phyloP scores from a whole-genome alignment of 2,113 vertebrate species.

The Epinephelus moara region DNA sequence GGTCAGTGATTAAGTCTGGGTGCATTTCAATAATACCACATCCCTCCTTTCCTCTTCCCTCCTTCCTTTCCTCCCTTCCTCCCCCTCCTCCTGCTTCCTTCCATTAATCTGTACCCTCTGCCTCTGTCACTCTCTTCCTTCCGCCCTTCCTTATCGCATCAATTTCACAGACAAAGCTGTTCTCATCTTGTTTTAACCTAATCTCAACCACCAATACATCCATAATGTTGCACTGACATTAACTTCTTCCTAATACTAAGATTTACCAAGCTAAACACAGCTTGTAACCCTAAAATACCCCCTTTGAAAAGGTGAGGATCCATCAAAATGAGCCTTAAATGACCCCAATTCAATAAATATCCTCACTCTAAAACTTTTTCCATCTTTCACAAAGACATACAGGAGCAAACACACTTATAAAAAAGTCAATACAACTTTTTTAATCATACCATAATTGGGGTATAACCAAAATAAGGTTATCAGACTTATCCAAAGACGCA shows the following conservation, averaged over 20 bases:
- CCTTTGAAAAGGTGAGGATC: neutral
- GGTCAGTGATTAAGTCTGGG: conserved; percentile 53
- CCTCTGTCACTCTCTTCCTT: neutral
- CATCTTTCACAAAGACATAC: neutral
- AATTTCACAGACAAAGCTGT: neutral
- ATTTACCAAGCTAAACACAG: neutral
- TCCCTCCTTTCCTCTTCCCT: neutral
- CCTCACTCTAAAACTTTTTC: neutral
- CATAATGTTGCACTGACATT: neutral
- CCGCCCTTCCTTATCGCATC: neutral
- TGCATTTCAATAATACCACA: conserved; percentile 33
- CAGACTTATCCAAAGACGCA: conserved; percentile 21
- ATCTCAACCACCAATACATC: neutral
- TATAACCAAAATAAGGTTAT: conserved; percentile 14
- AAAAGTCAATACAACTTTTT: conserved; percentile 15
- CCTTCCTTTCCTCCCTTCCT: neutral
- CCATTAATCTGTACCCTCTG: neutral
- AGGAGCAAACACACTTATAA: neutral
- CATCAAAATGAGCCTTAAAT: neutral
- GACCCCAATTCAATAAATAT: neutral
- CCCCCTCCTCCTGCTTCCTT: neutral
- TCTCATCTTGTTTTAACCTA: neutral
- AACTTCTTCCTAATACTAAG: neutral
- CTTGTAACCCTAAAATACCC: neutral
- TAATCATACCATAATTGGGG: neutral